Evolutionary conservation across 2,113 vertebrate species (phyloP).

Genomic region (Nesoenas mayeri): DNA sequence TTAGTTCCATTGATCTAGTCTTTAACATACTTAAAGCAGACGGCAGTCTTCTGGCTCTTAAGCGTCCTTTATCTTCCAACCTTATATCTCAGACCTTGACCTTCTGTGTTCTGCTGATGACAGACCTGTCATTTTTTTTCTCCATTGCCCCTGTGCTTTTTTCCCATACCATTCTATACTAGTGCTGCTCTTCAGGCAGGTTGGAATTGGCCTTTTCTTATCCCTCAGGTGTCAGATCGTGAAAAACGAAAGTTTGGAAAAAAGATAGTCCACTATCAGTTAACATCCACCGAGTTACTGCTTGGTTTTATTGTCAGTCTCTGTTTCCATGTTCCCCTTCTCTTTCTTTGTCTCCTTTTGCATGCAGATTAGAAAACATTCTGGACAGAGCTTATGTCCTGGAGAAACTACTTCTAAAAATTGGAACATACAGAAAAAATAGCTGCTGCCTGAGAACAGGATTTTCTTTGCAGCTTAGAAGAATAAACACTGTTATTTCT

Average conservation of each 20-base stretch:
- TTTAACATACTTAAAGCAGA: not conserved
- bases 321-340: not conserved
- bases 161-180: not conserved
- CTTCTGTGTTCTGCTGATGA: not conserved
- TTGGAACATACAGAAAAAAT: not conserved
- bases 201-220: not conserved
- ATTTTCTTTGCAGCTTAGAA: not conserved
- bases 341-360: not conserved
- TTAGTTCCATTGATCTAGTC: not conserved
- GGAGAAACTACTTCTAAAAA: not conserved
- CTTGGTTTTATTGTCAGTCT: not conserved
- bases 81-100: not conserved
- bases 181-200: not conserved
- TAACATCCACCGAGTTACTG: not conserved
- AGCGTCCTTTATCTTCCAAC: not conserved
- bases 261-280: not conserved
- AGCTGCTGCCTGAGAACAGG: not conserved
- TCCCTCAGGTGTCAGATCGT: not conserved
- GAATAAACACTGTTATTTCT: not conserved
- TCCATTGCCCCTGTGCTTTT: not conserved
- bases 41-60: not conserved
- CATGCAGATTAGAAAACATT: not conserved
- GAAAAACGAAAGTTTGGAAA: not conserved
- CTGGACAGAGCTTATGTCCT: not conserved
- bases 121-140: not conserved